Base-by-base conservation (phyloP, 2,888 invertebrate species). In the Cerceris ruficornis region DNA sequence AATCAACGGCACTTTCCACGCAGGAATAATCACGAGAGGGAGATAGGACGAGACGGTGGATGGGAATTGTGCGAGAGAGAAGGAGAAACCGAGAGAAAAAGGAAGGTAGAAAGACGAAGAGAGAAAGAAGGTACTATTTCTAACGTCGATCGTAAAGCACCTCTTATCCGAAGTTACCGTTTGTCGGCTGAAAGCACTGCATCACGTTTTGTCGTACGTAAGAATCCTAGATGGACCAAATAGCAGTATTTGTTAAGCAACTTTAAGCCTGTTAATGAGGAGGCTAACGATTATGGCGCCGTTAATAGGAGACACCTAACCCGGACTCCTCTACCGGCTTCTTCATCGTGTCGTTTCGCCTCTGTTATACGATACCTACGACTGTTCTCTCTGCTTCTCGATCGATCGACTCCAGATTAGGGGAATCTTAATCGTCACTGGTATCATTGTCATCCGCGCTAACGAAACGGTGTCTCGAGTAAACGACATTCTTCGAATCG, bases 1-100 rank as follows among this genome's bases (percentile, higher is more conserved):
- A 80, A 82, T 82, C 81, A 75, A 72, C 77, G 77, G 77, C 76
- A 76, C 75, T 81, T 79, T 70, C 69, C 72, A 58, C 69, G 72
- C 46, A 7, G 70, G 75, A 72, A 70, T 80, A 77, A 80, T 80
- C 69, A 69, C 43, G 41, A 8, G n/a, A 59, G 50, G 57, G 9
- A 59, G 69, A 76, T 72, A 69, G 52, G 70, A 54, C 7, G 17
- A 59, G 60, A 42, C 55, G 68, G 43, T 55, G 14, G 7, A 69
- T 62, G 64, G 42, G 62, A 28, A 14, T 13, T 17, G 49, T 6
- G 49, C 28, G 49, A 60, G 46, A 60, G 49, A 43, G 17, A 46
- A 11, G 8, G 60, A 6, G 58, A 13, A 13, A 4, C 54, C 8
- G 15, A 59, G 54, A 54, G 13, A 59, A 67, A 74, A 65, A 72